These are phyloP conservation scores for Hyphantria cunea DNA, from an alignment of 1,140 invertebrate species.

Conservation along the genomic window DNA sequence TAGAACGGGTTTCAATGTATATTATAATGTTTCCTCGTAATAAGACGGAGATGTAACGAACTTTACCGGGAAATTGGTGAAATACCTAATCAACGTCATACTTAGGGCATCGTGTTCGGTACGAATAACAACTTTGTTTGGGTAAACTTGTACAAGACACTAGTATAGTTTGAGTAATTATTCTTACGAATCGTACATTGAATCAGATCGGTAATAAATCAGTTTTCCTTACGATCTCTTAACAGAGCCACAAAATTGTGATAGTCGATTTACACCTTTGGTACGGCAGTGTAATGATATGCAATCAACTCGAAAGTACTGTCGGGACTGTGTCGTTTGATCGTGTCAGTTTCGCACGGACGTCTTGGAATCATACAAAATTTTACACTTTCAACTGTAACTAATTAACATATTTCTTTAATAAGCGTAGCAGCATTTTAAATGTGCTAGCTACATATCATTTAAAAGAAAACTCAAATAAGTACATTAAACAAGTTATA, in stretches of 20 bases:
- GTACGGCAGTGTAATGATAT: constrained; percentile 20
- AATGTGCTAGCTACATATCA: too few species aligned
- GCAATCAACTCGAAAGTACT: constrained; percentile 16
- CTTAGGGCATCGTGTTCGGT: constrained; percentile 33
- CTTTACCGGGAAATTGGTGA: constrained; percentile 42
- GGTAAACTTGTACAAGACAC: too few species aligned
- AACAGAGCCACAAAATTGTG: background rate
- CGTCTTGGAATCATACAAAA: constrained; percentile 53
- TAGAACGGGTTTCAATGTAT: constrained; percentile 71
- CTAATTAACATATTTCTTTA: background rate
- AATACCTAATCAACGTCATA: constrained; percentile 45
- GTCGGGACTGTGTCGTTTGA: constrained; percentile 47
- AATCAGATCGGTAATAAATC: too few species aligned
- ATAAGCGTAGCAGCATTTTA: background rate
- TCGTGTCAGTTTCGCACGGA: constrained; percentile 59
- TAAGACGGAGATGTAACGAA: constrained; percentile 41
- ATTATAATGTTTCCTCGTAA: constrained; percentile 50
- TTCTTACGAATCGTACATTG: too few species aligned
- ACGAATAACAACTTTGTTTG: background rate
- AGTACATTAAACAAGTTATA: too few species aligned
- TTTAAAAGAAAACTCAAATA: too few species aligned
- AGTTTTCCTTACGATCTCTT: too few species aligned
- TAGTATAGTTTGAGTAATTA: too few species aligned
- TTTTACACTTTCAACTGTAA: constrained; percentile 42
- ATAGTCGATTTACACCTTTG: background rate